Percentiles rank a stretch among this genome's conserved stretches.
These are phyloP conservation scores for Lasioglossum pauxillum DNA, from an alignment of 2,888 invertebrate genomes.

Conservation along the genomic window DNA sequence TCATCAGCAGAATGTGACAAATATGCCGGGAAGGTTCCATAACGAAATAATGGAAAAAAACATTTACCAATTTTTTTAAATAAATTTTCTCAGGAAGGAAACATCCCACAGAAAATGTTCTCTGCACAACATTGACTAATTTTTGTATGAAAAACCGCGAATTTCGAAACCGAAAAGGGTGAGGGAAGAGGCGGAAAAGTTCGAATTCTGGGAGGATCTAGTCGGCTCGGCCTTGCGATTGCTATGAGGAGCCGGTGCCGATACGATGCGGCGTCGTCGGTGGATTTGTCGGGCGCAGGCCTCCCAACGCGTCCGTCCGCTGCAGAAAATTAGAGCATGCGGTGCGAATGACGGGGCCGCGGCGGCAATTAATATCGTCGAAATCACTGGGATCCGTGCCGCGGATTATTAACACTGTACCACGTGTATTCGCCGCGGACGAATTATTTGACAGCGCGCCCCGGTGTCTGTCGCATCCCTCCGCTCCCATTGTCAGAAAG, in stretches of 20 bases:
- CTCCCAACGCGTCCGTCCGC: neutral
- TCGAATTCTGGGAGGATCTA: too few species aligned
- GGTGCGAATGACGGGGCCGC: conserved; percentile 13
- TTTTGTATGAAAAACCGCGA: neutral
- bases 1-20: neutral
- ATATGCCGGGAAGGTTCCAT: neutral
- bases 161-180: too few species aligned
- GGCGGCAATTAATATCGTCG: conserved; percentile 25
- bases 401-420: conserved; percentile 21
- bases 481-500: neutral
- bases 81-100: neutral
- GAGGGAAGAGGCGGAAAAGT: neutral
- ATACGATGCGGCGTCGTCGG: neutral
- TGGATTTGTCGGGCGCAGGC: conserved; percentile 11
- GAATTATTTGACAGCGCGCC: conserved; percentile 18
- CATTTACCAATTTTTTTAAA: neutral
- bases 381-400: conserved; percentile 16
- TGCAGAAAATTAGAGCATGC: conserved; percentile 16
- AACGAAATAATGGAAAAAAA: neutral
- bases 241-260: neutral
- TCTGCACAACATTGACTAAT: neutral
- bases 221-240: too few species aligned
- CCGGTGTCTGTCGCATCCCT: neutral
- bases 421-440: conserved; percentile 1
- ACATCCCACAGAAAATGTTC: neutral